A percentile compares a stretch with the other conserved stretches of the same genome.
Evolutionary conservation across 2,797 vertebrate species (phyloP).

Genomic region (Coregonus suidteri): DNA sequence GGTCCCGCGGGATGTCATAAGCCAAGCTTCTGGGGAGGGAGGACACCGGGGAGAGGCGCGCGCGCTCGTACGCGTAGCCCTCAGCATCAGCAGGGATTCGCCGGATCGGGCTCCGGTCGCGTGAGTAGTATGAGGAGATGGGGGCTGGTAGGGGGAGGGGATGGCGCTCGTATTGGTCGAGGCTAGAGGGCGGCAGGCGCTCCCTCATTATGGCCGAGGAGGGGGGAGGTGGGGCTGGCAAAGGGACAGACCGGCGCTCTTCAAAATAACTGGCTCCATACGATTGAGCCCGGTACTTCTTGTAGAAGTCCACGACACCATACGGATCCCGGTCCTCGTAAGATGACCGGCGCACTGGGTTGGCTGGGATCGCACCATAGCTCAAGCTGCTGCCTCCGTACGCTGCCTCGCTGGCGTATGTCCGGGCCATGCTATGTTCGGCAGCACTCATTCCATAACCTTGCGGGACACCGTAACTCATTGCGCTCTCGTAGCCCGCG

Average conservation of each 20-base stretch:
- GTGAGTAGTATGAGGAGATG: constrained; percentile 75
- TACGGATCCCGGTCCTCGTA: constrained; percentile 81
- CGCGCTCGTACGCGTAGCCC: constrained; percentile 72
- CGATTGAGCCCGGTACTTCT: constrained; percentile 82
- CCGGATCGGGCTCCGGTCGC: constrained; percentile 74
- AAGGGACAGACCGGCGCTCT: constrained; percentile 70
- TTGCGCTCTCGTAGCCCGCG: constrained; percentile 71
- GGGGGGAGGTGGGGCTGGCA: constrained; percentile 65
- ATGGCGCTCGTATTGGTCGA: constrained; percentile 73
- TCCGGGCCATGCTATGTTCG: constrained; percentile 73
- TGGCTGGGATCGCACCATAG: constrained; percentile 77
- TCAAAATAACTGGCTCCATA: constrained; percentile 79
- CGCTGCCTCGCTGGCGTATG: constrained; percentile 73
- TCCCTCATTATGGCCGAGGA: constrained; percentile 72
- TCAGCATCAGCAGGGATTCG: constrained; percentile 60
- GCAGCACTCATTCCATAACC: constrained; percentile 69
- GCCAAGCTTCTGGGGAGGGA: constrained; percentile 80
- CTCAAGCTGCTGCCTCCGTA: constrained; percentile 69
- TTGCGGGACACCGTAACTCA: constrained; percentile 73
- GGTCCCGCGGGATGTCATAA: constrained; percentile 77
- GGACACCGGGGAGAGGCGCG: constrained; percentile 84
- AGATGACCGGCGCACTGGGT: constrained; percentile 75
- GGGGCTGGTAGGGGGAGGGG: constrained; percentile 73
- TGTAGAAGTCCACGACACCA: constrained; percentile 84
- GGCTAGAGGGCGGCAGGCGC: constrained; percentile 63